A percentile compares a stretch with the other conserved stretches of the same genome.
Conservation (phyloP, 2,888 invertebrate species). For the Matsumyia berberina region DNA sequence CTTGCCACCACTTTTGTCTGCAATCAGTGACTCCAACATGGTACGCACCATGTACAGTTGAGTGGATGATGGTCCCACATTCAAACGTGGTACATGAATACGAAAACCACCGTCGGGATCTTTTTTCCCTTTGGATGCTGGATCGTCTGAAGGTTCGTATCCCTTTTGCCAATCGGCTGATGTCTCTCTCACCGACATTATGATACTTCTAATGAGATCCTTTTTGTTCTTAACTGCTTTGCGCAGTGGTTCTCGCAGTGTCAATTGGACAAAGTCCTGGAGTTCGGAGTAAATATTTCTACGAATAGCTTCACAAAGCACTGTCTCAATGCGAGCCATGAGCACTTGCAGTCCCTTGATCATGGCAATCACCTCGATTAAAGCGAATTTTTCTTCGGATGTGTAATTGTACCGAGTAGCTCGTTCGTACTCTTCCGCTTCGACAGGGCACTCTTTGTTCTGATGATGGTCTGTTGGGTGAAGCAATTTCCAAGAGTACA, state of each 20-base stretch:
- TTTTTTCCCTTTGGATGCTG: slow-evolving; percentile 96
- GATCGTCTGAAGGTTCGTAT: slow-evolving; percentile 95
- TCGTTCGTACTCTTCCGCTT: slow-evolving; percentile 99
- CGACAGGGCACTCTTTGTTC: slow-evolving; percentile 96
- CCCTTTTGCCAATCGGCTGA: slow-evolving; percentile 98
- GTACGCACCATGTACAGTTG: slow-evolving; percentile 99
- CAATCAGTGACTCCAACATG: slow-evolving; percentile 98
- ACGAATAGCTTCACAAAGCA: slow-evolving; percentile 95
- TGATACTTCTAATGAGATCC: slow-evolving; percentile 97
- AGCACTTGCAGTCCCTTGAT: slow-evolving; percentile 98
- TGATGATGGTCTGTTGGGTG: slow-evolving; percentile 99
- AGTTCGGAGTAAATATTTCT: slow-evolving; percentile 97
- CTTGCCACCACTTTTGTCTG: slow-evolving; percentile 98
- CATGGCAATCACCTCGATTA: slow-evolving; percentile 99
- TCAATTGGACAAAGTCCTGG: slow-evolving; percentile 97
- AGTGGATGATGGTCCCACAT: slow-evolving; percentile 96
- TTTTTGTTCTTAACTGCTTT: slow-evolving; percentile 99
- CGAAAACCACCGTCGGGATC: slow-evolving; percentile 96
- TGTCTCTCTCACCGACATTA: slow-evolving; percentile 98
- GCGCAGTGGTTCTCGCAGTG: slow-evolving; percentile 94
- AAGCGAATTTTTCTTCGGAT: slow-evolving; percentile 97
- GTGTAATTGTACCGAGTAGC: slow-evolving; percentile 99
- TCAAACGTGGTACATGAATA: slow-evolving; percentile 95
- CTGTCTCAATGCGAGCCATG: slow-evolving; percentile 98
- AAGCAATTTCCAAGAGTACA: slow-evolving; percentile 98